Percentiles rank a stretch among this genome's conserved stretches.
phyloP scores from a whole-genome alignment of 1,140 invertebrate species.

The Philotrypesis tridentata region DNA sequence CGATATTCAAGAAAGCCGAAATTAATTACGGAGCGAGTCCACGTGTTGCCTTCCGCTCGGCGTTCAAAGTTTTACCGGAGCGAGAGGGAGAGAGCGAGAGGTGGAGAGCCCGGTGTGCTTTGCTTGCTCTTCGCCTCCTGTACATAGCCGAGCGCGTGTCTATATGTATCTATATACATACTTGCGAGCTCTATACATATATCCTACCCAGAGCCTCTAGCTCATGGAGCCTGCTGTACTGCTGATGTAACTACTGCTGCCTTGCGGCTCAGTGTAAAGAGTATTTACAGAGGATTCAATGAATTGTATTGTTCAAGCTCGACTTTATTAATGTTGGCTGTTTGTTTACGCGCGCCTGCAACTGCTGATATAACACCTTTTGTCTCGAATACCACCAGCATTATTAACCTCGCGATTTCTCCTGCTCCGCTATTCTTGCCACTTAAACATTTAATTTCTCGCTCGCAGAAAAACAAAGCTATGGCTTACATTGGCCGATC shows the following conservation, averaged over 20 bases:
- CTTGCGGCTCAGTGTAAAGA: not conserved
- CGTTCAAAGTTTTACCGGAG: conserved; percentile 51
- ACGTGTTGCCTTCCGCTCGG: conserved; percentile 42
- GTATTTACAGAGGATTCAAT: not conserved
- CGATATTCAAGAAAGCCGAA: conserved; percentile 56
- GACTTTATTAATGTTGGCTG: not conserved
- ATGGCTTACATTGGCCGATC: no score
- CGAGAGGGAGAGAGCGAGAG: conserved; percentile 7
- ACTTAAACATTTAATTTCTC: no score
- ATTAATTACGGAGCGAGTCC: conserved; percentile 56
- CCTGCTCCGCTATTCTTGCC: no score
- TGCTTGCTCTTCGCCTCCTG: conserved; percentile 6
- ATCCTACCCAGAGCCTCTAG: not conserved
- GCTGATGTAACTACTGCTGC: not conserved
- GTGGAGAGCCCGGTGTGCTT: not conserved
- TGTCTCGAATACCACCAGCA: no score
- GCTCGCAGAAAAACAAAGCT: no score
- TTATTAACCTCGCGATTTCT: no score
- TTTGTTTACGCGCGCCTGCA: not conserved
- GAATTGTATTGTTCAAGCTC: not conserved
- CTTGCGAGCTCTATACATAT: not conserved
- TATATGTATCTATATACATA: not conserved
- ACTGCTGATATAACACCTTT: not conserved
- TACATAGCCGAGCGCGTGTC: not conserved
- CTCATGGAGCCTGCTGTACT: not conserved